phyloP scores from a whole-genome alignment of 2,888 invertebrate genomes.

The Apamea anceps region DNA sequence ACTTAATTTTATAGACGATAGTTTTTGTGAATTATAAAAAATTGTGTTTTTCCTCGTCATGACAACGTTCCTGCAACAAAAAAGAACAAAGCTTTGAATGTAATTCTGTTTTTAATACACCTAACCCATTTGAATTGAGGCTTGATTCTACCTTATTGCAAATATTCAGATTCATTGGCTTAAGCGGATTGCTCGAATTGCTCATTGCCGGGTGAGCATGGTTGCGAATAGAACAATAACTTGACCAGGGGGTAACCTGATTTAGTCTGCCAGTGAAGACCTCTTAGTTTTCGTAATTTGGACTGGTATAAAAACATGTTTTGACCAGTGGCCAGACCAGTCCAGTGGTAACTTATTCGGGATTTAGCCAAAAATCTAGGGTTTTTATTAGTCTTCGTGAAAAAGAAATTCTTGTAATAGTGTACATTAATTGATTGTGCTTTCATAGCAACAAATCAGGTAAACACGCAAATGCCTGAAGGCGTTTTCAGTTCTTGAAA shows the following conservation, averaged over 20 bases:
- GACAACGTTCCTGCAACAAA: slow-evolving; percentile 40
- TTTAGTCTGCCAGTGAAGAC: not conserved
- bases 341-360: not conserved
- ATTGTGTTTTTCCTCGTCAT: slow-evolving; percentile 28
- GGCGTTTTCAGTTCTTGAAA: slow-evolving; percentile 6
- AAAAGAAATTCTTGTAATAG: slow-evolving; percentile 5
- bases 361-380: not conserved
- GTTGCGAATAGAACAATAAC: slow-evolving; percentile 5
- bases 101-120: slow-evolving; percentile 23
- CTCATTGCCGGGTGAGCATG: not conserved
- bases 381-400: not conserved
- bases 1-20: slow-evolving; percentile 27
- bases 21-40: slow-evolving; percentile 47
- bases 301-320: not conserved
- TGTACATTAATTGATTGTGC: not conserved
- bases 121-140: slow-evolving; percentile 18
- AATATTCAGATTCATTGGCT: slow-evolving; percentile 21
- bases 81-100: slow-evolving; percentile 37
- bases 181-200: not conserved
- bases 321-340: not conserved
- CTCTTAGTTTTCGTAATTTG: not conserved
- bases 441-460: not conserved
- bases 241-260: not conserved
- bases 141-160: slow-evolving; percentile 3
- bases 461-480: slow-evolving; percentile 24